A percentile compares a stretch with the other conserved stretches of the same genome.
phyloP scores from a whole-genome alignment of 1,140 invertebrate genomes.

The Cydia amplana region DNA sequence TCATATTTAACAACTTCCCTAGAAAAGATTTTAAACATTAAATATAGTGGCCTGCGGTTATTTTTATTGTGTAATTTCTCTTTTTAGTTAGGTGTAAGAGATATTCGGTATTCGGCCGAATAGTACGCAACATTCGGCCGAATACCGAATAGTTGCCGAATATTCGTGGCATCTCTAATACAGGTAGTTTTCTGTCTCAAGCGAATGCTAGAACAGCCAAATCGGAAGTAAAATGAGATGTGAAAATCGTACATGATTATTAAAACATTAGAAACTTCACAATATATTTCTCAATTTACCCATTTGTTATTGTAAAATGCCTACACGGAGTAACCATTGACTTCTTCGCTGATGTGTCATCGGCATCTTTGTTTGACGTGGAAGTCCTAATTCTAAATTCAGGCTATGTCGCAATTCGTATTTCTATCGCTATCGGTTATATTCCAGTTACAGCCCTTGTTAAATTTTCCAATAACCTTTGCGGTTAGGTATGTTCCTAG shows the following conservation, averaged over 20 bases:
- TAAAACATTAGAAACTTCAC: neutral
- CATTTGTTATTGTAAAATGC: slow-evolving; percentile 9
- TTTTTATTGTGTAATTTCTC: no score
- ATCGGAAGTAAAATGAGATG: neutral
- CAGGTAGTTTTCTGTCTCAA: no score
- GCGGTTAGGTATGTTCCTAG: neutral
- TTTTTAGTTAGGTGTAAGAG: no score
- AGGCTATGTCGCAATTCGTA: slow-evolving; percentile 59
- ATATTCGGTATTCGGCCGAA: no score
- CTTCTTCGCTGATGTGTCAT: neutral
- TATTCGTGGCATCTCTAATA: no score
- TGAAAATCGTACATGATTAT: neutral
- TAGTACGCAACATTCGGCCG: no score
- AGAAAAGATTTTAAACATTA: no score
- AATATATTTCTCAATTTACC: neutral
- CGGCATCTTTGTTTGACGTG: slow-evolving; percentile 37
- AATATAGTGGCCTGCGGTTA: no score
- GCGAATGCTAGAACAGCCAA: neutral
- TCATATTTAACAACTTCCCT: no score
- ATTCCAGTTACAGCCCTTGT: neutral
- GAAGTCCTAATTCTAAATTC: slow-evolving; percentile 61
- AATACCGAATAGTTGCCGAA: no score
- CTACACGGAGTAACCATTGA: slow-evolving; percentile 6
- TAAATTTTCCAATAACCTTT: neutral
- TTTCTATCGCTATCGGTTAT: slow-evolving; percentile 40